Percentiles rank a stretch among this genome's conserved stretches.
Conservation (phyloP, 2,888 invertebrate genomes). For the Endomychus coccineus region DNA sequence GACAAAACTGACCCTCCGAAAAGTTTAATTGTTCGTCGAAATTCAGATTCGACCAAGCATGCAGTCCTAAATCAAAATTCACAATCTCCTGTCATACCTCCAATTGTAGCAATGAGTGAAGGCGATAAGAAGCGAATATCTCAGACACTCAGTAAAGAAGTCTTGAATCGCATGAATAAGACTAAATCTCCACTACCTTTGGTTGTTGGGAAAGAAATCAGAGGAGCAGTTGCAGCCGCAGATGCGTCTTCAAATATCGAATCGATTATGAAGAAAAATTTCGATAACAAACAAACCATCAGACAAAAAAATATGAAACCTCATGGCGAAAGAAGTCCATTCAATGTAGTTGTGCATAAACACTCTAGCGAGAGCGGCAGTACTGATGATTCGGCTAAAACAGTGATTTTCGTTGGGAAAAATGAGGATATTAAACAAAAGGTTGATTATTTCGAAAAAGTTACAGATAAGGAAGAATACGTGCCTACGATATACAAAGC, state of each 20-base stretch:
- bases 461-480: conserved; percentile 48
- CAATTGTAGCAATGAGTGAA: conserved; percentile 51
- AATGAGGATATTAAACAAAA: conserved; percentile 63
- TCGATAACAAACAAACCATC: too few relatives aligned
- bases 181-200: conserved; percentile 36
- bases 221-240: conserved; percentile 53
- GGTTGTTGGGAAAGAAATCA: conserved; percentile 51
- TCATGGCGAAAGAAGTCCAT: too few relatives aligned
- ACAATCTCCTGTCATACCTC: conserved; percentile 38
- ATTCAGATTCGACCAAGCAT: conserved; percentile 36
- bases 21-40: conserved; percentile 42
- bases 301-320: too few relatives aligned
- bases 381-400: conserved; percentile 64
- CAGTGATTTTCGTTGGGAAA: conserved; percentile 55
- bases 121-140: conserved; percentile 67
- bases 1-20: conserved; percentile 23
- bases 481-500: conserved; percentile 43
- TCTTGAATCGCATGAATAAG: conserved; percentile 18
- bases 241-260: too few relatives aligned
- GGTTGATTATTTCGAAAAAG: conserved; percentile 74
- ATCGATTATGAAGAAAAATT: too few relatives aligned
- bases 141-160: conserved; percentile 64
- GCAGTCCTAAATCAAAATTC: conserved; percentile 42
- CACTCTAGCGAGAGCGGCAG: conserved; percentile 57
- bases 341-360: too few relatives aligned